phyloP scores from a whole-genome alignment of 2,888 invertebrate genomes.

The Anthoptus insignis region DNA sequence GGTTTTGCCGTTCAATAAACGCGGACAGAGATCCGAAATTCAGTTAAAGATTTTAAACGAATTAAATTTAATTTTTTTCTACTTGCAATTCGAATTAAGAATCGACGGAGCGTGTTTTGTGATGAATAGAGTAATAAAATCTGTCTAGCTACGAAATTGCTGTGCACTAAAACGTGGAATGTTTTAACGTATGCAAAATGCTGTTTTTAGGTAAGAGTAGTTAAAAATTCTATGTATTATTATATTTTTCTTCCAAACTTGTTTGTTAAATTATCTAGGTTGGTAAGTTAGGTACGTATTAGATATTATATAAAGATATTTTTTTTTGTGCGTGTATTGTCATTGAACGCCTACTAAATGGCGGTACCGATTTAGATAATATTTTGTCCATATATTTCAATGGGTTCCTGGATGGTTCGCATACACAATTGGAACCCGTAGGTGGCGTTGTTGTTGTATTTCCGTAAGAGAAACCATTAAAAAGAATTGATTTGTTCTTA shows the following conservation, averaged over 20 bases:
- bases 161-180: conserved; percentile 33
- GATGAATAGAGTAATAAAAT: conserved; percentile 48
- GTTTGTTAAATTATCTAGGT: conserved; percentile 5
- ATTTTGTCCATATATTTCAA: no score
- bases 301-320: no score
- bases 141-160: conserved; percentile 44
- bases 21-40: conserved; percentile 42
- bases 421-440: no score
- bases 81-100: conserved; percentile 13
- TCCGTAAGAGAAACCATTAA: no score
- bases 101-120: conserved; percentile 26
- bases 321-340: no score
- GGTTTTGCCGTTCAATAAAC: conserved; percentile 39
- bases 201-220: conserved; percentile 11
- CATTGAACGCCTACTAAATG: no score
- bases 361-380: no score
- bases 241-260: conserved; percentile 1
- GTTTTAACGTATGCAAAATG: conserved; percentile 20
- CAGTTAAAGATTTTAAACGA: conserved; percentile 46
- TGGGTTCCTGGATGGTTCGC: no score
- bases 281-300: no score
- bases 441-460: no score
- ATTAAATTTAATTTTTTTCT: conserved; percentile 45
- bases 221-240: background rate
- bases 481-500: no score